Base-by-base conservation (phyloP, 2,888 invertebrate species). In the Coleophora flavipennella region DNA sequence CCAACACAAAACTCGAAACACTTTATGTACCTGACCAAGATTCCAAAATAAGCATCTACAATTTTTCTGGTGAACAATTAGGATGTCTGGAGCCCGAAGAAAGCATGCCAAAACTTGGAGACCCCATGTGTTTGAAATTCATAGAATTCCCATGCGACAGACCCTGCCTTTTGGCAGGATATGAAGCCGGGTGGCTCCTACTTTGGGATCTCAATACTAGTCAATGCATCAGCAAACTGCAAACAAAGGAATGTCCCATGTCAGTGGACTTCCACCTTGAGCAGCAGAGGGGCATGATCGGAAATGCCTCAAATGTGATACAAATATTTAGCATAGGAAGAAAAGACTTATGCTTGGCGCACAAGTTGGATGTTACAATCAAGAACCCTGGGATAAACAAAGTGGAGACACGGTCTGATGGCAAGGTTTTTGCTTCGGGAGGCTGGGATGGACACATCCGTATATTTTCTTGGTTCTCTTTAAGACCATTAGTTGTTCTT, bases 401-500 rank as follows among this genome's bases (percentile, higher is more conserved):
- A 50, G 86, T 93, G 7, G 87, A 86, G 52, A 84, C 92, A 47
- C 85, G 93, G 20, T 72, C 80, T 0, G 93, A 93, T 65, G 86
- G 88, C 3, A 92, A 91, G 65, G 89, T 94, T 7, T 90, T 93
- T 53, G 88, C 89, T 13, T 85, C 89, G 0, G 94, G 91, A 9
- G 91, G 92, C 27, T 92, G 92, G 91, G 93, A 94, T 59, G 90
- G 92, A 1, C 86, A 90, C 45, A 78, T 93, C 44, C 86, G 93
- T 47, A 86, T 93, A 46, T 93, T 90, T 66, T 93, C 93, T 1
- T 92, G 92, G 91, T 92, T 89, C 65, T 91, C 90, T 39, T 71
- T 93, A 31, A 84, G 91, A 38, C 88, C 90, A 3, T 71, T 94
- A 43, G 93, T 89, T 1, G 91, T 92, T 37, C 78, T 94, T 29